A percentile compares a stretch with the other conserved stretches of the same genome.
phyloP scores from a whole-genome alignment of 2,797 vertebrate genomes.

The Lagorchestes hirsutus region DNA sequence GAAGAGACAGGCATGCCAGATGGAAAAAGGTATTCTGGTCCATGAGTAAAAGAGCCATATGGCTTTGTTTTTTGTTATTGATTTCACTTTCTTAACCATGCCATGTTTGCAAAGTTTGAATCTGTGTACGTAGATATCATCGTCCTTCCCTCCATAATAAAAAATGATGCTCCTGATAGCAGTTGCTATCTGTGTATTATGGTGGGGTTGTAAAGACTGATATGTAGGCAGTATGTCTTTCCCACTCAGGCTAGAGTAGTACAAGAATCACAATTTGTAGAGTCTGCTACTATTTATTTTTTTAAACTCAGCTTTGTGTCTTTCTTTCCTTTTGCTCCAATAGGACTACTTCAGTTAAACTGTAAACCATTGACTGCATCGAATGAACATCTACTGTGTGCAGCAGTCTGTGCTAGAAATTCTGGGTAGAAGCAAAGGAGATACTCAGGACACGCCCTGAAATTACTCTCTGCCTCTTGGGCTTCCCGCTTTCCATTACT shows the following conservation, averaged over 20 bases:
- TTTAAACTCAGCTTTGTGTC: not conserved
- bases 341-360: not conserved
- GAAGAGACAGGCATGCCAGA: slow-evolving; percentile 20
- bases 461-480: not conserved
- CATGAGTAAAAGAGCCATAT: not conserved
- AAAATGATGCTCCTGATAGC: not conserved
- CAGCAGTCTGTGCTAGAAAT: not conserved
- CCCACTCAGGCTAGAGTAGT: not conserved
- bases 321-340: not conserved
- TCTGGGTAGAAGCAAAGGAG: slow-evolving; percentile 44
- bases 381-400: not conserved
- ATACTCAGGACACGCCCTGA: not conserved
- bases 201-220: not conserved
- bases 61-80: slow-evolving; percentile 41
- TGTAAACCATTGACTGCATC: not conserved
- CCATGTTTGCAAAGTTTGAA: slow-evolving; percentile 18
- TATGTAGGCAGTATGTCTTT: not conserved
- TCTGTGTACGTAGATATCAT: not conserved
- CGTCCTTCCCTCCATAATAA: slow-evolving; percentile 40
- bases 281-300: not conserved
- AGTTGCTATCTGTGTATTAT: not conserved
- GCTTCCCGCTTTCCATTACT: not conserved
- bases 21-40: slow-evolving; percentile 24
- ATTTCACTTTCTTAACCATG: not conserved
- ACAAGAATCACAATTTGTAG: not conserved